These are phyloP conservation scores for Vicugna pacos DNA, from an alignment of 2,113 vertebrate species.

Conservation along the genomic window DNA sequence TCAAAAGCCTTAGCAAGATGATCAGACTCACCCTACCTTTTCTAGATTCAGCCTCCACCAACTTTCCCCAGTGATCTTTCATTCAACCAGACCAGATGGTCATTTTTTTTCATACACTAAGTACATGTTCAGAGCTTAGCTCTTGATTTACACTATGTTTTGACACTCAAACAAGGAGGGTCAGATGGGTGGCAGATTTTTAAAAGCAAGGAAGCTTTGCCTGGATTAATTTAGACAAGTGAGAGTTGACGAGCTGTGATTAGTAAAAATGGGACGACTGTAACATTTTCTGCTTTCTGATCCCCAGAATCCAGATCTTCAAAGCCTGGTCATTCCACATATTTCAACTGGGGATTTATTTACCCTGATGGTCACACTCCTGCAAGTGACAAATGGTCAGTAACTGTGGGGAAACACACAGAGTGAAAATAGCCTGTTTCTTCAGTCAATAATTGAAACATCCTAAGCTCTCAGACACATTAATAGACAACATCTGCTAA, in stretches of 20 bases:
- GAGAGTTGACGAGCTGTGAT: neutral
- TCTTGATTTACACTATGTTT: neutral
- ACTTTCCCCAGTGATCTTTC: neutral
- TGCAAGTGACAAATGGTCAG: constrained; percentile 32
- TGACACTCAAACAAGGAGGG: neutral
- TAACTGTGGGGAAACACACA: neutral
- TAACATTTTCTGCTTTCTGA: neutral
- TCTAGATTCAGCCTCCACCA: neutral
- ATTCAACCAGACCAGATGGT: neutral
- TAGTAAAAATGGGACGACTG: neutral
- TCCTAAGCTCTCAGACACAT: constrained; percentile 68
- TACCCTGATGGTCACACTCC: neutral
- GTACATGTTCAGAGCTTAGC: neutral
- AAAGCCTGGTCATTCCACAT: neutral
- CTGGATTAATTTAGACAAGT: neutral
- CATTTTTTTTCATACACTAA: neutral
- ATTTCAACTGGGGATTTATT: neutral
- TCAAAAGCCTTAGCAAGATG: no score
- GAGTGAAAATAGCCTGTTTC: constrained; percentile 63
- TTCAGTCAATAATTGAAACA: constrained; percentile 72
- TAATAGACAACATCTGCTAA: constrained; percentile 83
- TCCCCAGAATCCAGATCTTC: neutral
- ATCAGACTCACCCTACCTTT: neutral
- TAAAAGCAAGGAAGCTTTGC: neutral
- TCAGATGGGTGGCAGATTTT: neutral